Base-by-base conservation (phyloP, 2,888 invertebrate species). In the Oscheius sp. region DNA sequence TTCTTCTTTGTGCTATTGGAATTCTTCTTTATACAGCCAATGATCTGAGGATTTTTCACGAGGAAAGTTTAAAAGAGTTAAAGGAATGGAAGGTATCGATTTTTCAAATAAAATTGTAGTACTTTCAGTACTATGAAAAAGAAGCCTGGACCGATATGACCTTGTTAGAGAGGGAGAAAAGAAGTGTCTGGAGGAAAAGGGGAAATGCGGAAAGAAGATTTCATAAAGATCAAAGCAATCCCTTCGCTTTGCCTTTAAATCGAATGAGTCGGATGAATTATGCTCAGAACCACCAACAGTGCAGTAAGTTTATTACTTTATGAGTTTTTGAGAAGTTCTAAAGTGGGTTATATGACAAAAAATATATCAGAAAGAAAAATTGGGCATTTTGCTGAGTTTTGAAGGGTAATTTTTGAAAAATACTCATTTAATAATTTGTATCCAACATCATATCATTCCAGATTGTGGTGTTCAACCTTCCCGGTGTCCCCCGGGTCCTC, bases 391-490 rank as follows among this genome's bases (percentile, higher is more conserved):
- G n/a, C n/a, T n/a, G n/a, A n/a, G n/a, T n/a, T n/a, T n/a, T n/a
- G n/a, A n/a, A n/a, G n/a, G n/a, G n/a, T n/a, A n/a, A n/a, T n/a
- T n/a, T n/a, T n/a, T n/a, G n/a, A n/a, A n/a, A n/a, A n/a, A n/a
- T n/a, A n/a, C n/a, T n/a, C n/a, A n/a, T n/a, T n/a, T n/a, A n/a
- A n/a, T n/a, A n/a, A n/a, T n/a, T n/a, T n/a, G n/a, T n/a, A n/a
- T n/a, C n/a, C n/a, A n/a, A n/a, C n/a, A n/a, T n/a, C n/a, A n/a
- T n/a, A n/a, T n/a, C n/a, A n/a, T n/a, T n/a, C 24, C 20, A 54
- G 62, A 62, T 32, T 62, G 62, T n/a, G 62, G 62, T 24, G 45
- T 49, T 5, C 50, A 49, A 24, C 49, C 62, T 1, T 47, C 47
- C 5, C 44, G 28, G n/a, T 62, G 62, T n/a, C 62, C 62, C 20